These are phyloP conservation scores for Enteromius paludinosus DNA, from an alignment of 2,797 vertebrate genomes.

Conservation along the genomic window DNA sequence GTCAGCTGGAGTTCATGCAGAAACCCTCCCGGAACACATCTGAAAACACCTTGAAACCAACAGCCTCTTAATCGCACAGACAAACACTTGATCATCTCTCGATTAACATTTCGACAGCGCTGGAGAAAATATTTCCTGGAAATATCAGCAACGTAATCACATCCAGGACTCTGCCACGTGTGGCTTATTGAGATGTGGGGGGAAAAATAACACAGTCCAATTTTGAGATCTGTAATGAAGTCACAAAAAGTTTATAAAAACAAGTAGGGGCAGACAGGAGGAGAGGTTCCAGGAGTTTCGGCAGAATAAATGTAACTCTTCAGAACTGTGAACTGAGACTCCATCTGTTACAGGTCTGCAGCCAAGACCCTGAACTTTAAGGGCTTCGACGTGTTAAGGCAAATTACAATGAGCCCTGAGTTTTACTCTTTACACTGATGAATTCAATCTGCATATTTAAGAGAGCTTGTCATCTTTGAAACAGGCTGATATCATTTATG, in stretches of 20 bases:
- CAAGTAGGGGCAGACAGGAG: slow-evolving; percentile 62
- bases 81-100: slow-evolving; percentile 63
- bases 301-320: slow-evolving; percentile 56
- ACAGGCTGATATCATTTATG: slow-evolving; percentile 20
- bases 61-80: slow-evolving; percentile 43
- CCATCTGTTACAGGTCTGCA: slow-evolving; percentile 54
- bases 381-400: slow-evolving; percentile 48
- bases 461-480: neutral
- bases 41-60: slow-evolving; percentile 30
- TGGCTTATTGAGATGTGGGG: slow-evolving; percentile 65
- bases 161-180: slow-evolving; percentile 73
- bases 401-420: slow-evolving; percentile 44
- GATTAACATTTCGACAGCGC: slow-evolving; percentile 68
- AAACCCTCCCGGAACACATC: slow-evolving; percentile 61
- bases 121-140: slow-evolving; percentile 73
- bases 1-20: slow-evolving; percentile 69
- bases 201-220: slow-evolving; percentile 51
- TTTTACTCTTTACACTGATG: slow-evolving; percentile 27
- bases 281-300: slow-evolving; percentile 60
- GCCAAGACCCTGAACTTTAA: slow-evolving; percentile 53
- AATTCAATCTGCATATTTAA: slow-evolving; percentile 34
- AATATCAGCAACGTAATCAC: slow-evolving; percentile 75
- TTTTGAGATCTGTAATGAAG: slow-evolving; percentile 65
- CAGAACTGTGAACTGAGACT: slow-evolving; percentile 42
- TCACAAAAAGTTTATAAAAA: slow-evolving; percentile 65